Percentiles rank a stretch among this genome's conserved stretches.
Evolutionary conservation across 2,888 invertebrate species (phyloP).

Genomic region (Lingula anatina): DNA sequence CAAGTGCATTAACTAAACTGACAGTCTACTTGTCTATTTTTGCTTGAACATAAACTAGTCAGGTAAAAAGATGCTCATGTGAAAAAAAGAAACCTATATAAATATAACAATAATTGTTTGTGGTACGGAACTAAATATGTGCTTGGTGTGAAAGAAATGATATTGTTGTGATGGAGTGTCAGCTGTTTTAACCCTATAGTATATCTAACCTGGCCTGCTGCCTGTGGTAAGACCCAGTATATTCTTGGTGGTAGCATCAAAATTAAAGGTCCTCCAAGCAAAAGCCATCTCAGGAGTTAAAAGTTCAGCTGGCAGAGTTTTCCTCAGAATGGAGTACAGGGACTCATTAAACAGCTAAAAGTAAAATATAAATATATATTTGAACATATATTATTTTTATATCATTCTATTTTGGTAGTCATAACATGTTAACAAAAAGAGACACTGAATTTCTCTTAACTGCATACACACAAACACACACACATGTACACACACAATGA

Average conservation of each 20-base stretch:
- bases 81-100: background rate
- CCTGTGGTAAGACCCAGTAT: slow-evolving; percentile 27
- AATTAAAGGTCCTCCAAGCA: slow-evolving; percentile 48
- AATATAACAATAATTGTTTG: background rate
- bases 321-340: slow-evolving; percentile 37
- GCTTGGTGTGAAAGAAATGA: too few relatives aligned
- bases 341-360: slow-evolving; percentile 46
- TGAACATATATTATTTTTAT: too few relatives aligned
- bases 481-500: too few relatives aligned
- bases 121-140: too few relatives aligned
- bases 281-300: slow-evolving; percentile 41
- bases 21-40: too few relatives aligned
- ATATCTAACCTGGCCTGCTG: slow-evolving; percentile 48
- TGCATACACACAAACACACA: too few relatives aligned
- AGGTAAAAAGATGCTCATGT: background rate
- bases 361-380: too few relatives aligned
- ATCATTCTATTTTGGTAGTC: too few relatives aligned
- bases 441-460: too few relatives aligned
- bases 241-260: slow-evolving; percentile 43
- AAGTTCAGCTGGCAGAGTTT: slow-evolving; percentile 31
- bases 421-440: background rate
- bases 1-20: background rate
- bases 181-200: too few relatives aligned
- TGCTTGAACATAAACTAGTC: slow-evolving; percentile 2
- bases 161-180: too few relatives aligned